Evolutionary conservation across 1,140 invertebrate species (phyloP).

Genomic region (Metopolophium dirhodum): DNA sequence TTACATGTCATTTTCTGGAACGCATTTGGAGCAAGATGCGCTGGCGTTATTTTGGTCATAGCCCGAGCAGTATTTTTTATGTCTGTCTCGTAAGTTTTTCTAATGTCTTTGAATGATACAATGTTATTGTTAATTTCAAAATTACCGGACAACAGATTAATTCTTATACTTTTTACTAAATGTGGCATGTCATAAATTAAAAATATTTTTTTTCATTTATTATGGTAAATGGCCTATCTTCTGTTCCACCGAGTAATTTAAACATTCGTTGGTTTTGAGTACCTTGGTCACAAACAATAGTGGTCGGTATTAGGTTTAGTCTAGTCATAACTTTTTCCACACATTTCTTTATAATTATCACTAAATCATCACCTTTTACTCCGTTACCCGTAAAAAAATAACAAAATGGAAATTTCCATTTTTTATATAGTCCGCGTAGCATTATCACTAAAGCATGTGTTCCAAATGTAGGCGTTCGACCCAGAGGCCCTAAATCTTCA

Average conservation of each 20-base stretch:
- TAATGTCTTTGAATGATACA: background rate
- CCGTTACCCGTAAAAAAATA: conserved; percentile 17
- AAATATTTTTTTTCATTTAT: background rate
- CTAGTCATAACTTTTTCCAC: background rate
- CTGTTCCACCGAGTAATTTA: background rate
- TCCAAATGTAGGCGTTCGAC: too few relatives aligned
- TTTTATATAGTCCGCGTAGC: background rate
- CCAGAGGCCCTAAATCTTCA: background rate
- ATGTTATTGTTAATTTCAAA: background rate
- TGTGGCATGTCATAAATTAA: background rate
- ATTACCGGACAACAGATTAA: background rate
- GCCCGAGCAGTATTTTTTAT: background rate
- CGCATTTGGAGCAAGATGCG: background rate
- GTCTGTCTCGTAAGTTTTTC: background rate
- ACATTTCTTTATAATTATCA: background rate
- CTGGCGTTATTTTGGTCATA: background rate
- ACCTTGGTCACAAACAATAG: background rate
- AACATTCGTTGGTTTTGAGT: background rate
- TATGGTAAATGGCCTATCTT: background rate
- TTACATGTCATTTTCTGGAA: background rate
- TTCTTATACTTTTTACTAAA: background rate
- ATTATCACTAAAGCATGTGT: too few relatives aligned
- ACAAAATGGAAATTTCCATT: background rate
- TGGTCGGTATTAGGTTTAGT: background rate
- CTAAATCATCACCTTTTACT: background rate